A percentile compares a stretch with the other conserved stretches of the same genome.
Conservation (phyloP, 2,113 vertebrate species). For the Dromiciops gliroides region DNA sequence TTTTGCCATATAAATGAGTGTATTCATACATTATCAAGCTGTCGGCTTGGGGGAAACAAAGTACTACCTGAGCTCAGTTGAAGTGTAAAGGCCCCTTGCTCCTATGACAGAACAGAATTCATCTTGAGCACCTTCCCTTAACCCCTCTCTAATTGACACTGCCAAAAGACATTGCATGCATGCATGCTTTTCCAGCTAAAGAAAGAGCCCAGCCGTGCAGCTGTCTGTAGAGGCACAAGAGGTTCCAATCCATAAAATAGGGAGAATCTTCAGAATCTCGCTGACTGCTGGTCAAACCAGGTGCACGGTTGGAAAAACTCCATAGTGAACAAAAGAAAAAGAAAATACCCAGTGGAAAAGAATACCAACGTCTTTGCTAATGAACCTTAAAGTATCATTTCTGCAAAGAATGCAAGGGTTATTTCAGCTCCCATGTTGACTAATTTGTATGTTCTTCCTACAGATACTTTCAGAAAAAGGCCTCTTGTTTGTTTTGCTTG, state of each 20-base stretch:
- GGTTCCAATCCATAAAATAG: slow-evolving; percentile 58
- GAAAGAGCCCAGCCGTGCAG: slow-evolving; percentile 66
- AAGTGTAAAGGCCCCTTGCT: not conserved
- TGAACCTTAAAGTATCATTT: slow-evolving; percentile 69
- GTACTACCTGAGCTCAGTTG: not conserved
- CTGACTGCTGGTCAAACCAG: slow-evolving; percentile 78
- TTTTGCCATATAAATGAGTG: not conserved
- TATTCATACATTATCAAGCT: not conserved
- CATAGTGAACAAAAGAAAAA: slow-evolving; percentile 69
- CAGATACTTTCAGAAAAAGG: slow-evolving; percentile 83
- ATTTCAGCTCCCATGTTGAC: slow-evolving; percentile 81
- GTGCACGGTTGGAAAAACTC: slow-evolving; percentile 76
- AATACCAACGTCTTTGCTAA: slow-evolving; percentile 77
- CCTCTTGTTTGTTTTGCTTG: slow-evolving; percentile 78
- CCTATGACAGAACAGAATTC: not conserved
- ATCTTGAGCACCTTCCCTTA: not conserved
- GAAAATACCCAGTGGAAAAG: slow-evolving; percentile 48
- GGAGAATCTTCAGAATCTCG: slow-evolving; percentile 66
- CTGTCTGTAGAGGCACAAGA: slow-evolving; percentile 59
- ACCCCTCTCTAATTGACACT: slow-evolving; percentile 30
- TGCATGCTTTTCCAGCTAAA: slow-evolving; percentile 70
- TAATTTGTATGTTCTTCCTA: slow-evolving; percentile 84
- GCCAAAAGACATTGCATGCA: slow-evolving; percentile 63
- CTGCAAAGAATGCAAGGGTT: slow-evolving; percentile 79
- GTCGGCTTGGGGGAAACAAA: not conserved